These are phyloP conservation scores for Drosophila teissieri DNA, from an alignment of 1,140 invertebrate species.

Conservation along the genomic window DNA sequence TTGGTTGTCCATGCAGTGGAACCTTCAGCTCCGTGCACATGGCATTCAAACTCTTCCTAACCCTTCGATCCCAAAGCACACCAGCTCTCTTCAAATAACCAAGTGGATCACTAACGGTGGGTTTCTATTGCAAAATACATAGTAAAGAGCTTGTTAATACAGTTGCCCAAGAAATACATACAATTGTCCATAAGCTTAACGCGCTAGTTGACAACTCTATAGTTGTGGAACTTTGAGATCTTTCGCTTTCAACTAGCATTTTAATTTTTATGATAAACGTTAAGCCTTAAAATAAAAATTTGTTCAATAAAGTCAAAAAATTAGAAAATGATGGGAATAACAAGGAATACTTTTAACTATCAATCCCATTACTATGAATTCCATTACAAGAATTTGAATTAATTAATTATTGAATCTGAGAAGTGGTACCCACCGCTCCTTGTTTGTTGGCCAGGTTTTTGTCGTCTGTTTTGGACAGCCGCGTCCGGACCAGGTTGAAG, in stretches of 20 bases:
- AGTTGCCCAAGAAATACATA: background rate
- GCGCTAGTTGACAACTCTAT: background rate
- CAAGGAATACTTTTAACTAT: background rate
- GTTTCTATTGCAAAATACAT: constrained; percentile 39
- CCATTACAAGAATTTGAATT: no score
- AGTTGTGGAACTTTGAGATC: background rate
- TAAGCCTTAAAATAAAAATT: no score
- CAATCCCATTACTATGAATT: no score
- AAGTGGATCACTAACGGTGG: constrained; percentile 86
- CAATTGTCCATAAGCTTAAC: background rate
- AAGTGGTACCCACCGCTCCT: constrained; percentile 36
- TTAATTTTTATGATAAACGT: background rate
- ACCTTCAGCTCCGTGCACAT: constrained; percentile 96
- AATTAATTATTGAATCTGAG: no score
- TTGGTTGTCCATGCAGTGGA: constrained; percentile 89
- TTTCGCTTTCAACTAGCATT: background rate
- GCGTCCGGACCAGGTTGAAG: constrained; percentile 90
- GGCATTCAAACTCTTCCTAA: constrained; percentile 97
- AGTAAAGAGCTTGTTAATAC: background rate
- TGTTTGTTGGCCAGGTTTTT: constrained; percentile 46
- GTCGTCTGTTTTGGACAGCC: constrained; percentile 49
- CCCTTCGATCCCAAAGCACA: constrained; percentile 95
- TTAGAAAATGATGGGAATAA: background rate
- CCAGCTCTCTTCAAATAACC: constrained; percentile 92
- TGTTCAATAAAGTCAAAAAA: no score